Evolutionary conservation across 2,113 vertebrate species (phyloP).

Genomic region (Balaenoptera acutorostrata): DNA sequence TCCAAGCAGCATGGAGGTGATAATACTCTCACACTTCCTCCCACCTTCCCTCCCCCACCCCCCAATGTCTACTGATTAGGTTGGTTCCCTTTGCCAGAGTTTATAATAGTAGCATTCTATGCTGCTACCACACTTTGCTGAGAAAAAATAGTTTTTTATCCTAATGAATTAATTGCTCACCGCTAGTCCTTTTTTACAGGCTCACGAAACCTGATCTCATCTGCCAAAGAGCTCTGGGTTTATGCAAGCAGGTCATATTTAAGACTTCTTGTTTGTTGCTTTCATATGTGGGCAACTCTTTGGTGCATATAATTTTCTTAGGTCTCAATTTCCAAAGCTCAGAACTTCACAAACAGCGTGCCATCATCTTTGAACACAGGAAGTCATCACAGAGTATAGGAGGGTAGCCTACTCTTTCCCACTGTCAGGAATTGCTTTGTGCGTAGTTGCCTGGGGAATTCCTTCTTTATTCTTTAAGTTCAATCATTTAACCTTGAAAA

Average conservation of each 20-base stretch:
- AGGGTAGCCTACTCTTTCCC: not conserved
- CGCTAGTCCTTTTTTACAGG: not conserved
- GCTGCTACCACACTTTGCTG: not conserved
- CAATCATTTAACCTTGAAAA: constrained; percentile 50
- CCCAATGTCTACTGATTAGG: not conserved
- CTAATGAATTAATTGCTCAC: not conserved
- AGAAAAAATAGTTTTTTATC: not conserved
- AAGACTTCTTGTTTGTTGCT: not conserved
- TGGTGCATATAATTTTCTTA: not conserved
- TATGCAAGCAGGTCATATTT: not conserved
- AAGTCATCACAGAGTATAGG: not conserved
- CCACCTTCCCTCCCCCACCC: not conserved
- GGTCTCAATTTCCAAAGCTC: not conserved
- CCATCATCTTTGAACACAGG: not conserved
- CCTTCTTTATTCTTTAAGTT: constrained; percentile 39
- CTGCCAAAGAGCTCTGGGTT: not conserved
- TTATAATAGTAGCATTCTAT: not conserved
- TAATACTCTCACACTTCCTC: not conserved
- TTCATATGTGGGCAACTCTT: not conserved
- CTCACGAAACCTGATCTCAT: not conserved
- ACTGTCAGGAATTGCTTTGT: not conserved
- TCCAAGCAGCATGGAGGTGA: not conserved
- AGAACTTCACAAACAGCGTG: not conserved
- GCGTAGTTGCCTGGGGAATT: not conserved
- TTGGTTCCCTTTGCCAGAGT: not conserved